phyloP scores from a whole-genome alignment of 30 jellyfish, hydroid and myxozoan species.

The Rhopilema esculentum region DNA sequence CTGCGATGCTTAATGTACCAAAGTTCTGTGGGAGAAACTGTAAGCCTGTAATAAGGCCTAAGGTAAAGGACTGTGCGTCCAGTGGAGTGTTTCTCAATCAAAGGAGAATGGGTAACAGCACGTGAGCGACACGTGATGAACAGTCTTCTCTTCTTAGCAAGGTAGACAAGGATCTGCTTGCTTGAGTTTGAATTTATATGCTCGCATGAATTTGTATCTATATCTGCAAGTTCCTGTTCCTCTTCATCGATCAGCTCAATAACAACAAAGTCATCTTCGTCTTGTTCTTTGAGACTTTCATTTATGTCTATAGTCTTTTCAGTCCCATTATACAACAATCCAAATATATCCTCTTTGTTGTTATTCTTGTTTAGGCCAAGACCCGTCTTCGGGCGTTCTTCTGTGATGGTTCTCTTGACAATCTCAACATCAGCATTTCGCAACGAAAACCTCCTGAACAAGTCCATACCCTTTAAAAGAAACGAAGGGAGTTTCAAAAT shows the following conservation, averaged over 20 bases:
- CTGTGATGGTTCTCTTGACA: constrained; percentile 45
- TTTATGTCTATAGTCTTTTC: neutral
- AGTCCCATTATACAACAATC: neutral
- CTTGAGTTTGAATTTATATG: constrained; percentile 30
- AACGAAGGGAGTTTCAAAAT: too few species aligned
- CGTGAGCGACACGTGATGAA: constrained; percentile 15
- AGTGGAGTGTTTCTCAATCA: neutral
- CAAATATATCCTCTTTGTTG: neutral
- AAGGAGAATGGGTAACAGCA: constrained; percentile 47
- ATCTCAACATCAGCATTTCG: constrained; percentile 42
- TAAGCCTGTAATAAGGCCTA: constrained; percentile 39
- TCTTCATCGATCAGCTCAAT: constrained; percentile 47
- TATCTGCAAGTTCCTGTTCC: neutral
- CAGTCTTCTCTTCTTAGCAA: constrained; percentile 40
- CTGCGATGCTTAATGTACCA: constrained; percentile 51
- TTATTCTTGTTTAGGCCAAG: constrained; percentile 7
- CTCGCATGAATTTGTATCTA: constrained; percentile 10
- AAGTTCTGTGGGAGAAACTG: constrained; percentile 22
- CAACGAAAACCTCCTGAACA: constrained; percentile 25
- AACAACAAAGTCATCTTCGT: constrained; percentile 50
- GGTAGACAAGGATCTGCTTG: constrained; percentile 47
- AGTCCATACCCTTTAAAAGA: too few species aligned
- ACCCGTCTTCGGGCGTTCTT: constrained; percentile 17
- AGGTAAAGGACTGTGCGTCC: constrained; percentile 19
- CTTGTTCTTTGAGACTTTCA: neutral